phyloP scores from a whole-genome alignment of 1,140 invertebrate genomes.

The Orussus abietinus region DNA sequence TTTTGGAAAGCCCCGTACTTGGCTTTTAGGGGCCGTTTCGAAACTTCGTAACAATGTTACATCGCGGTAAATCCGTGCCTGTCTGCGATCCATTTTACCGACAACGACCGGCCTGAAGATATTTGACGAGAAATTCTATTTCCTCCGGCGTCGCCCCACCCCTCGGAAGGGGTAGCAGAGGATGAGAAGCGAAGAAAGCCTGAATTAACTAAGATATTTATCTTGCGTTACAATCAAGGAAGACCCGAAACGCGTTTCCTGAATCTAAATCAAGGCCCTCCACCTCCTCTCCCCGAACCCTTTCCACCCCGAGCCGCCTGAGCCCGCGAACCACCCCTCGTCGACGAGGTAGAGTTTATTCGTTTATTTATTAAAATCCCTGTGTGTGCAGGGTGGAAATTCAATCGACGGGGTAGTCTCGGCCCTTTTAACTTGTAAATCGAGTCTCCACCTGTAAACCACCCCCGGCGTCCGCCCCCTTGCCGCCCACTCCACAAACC shows the following conservation, averaged over 20 bases:
- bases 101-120: too few relatives aligned
- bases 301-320: background rate
- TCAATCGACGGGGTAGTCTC: background rate
- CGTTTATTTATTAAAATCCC: slow-evolving; percentile 4
- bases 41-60: too few relatives aligned
- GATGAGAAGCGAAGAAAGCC: too few relatives aligned
- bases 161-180: too few relatives aligned
- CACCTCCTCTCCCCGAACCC: background rate
- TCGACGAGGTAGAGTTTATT: background rate
- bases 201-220: slow-evolving; percentile 35
- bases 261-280: slow-evolving; percentile 25
- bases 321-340: background rate
- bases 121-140: too few relatives aligned
- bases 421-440: slow-evolving; percentile 1
- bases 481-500: background rate
- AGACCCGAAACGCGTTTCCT: slow-evolving; percentile 19
- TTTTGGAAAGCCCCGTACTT: too few relatives aligned
- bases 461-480: background rate
- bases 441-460: background rate
- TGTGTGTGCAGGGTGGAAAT: background rate
- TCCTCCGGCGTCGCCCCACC: too few relatives aligned
- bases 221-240: slow-evolving; percentile 30
- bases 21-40: too few relatives aligned
- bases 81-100: too few relatives aligned
- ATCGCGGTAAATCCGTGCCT: too few relatives aligned